Evolutionary conservation across 2,113 vertebrate genomes (phyloP).

Genomic region (Tauraco erythrolophus): DNA sequence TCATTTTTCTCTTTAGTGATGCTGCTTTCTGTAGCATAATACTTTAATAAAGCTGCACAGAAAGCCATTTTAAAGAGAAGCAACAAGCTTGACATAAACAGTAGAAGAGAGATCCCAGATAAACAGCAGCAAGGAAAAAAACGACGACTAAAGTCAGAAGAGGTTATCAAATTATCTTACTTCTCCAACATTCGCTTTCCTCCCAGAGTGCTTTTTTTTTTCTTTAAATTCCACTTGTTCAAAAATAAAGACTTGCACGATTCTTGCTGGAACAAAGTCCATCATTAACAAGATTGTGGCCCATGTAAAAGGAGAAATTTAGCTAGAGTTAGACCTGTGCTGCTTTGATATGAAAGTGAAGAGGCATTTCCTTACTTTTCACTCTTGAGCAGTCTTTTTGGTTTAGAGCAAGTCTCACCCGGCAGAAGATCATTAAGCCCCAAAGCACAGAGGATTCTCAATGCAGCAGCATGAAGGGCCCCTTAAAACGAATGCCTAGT

Average conservation of each 20-base stretch:
- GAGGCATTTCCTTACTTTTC: not conserved
- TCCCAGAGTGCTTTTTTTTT: not conserved
- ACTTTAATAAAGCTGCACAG: not conserved
- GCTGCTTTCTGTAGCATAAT: not conserved
- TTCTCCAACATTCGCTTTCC: not conserved
- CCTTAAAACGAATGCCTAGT: not conserved
- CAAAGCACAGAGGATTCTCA: not conserved
- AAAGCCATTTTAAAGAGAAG: not conserved
- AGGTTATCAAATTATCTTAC: not conserved
- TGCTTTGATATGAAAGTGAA: not conserved
- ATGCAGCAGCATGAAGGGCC: not conserved
- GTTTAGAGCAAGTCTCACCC: not conserved
- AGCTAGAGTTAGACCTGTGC: not conserved
- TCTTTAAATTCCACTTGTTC: not conserved
- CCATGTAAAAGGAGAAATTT: not conserved
- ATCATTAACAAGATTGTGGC: not conserved
- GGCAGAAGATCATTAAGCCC: not conserved
- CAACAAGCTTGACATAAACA: not conserved
- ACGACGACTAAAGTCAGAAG: rapidly evolving
- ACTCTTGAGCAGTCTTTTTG: not conserved
- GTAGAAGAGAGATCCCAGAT: not conserved
- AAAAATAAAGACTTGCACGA: not conserved
- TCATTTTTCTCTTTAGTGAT: not conserved
- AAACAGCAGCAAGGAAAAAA: not conserved
- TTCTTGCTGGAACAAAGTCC: not conserved